Base-by-base conservation (phyloP, 2,888 invertebrate genomes). In the Malacosoma neustria region DNA sequence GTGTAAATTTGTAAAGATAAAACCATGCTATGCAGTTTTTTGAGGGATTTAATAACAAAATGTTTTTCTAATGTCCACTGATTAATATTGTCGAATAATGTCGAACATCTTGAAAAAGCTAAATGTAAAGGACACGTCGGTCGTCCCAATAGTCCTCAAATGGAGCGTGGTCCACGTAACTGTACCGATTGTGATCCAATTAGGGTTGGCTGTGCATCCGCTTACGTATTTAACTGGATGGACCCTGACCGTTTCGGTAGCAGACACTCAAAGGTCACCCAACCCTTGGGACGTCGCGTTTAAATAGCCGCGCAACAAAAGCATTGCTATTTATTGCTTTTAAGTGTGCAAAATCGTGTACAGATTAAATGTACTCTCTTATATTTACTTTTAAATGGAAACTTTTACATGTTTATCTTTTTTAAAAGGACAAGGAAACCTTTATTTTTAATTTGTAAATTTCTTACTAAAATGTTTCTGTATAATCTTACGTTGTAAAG, bases 161-260 rank as follows among this genome's bases (percentile, higher is more conserved):
- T 52, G 65, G 59, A 68, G 68, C 66, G 63, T 68, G 57, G 63
- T 65, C 67, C 65, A 70, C 71, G 69, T 75, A 59, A 43, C 44
- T 45, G 60, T 65, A 57, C 62, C 69, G 67, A 77, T 80, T 77
- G 75, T 77, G 76, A 81, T 80, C 75, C 77, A 75, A 81, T 82
- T 81, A 81, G 69, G 66, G 62, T 61, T 57, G 62, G 61, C 64
- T 69, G 69, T 72, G 71, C 72, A 75, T 69, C 72, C 75, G 71
- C 65, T 80, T 76, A 72, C 65, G 67, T 72, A 75, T 69, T 72
- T 75, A 77, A 77, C 72, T 72, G 73, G 69, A 69, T 64, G 67
- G 66, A 71, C 70, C 66, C 54, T 61, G 62, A 55, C 57, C 63
- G 59, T 66, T 71, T 54, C 54, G 51, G 53, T 49, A 50, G 52